Percentiles rank a stretch among this genome's conserved stretches.
These are phyloP conservation scores for Corythoichthys intestinalis DNA, from an alignment of 2,113 vertebrate species.

Conservation along the genomic window DNA sequence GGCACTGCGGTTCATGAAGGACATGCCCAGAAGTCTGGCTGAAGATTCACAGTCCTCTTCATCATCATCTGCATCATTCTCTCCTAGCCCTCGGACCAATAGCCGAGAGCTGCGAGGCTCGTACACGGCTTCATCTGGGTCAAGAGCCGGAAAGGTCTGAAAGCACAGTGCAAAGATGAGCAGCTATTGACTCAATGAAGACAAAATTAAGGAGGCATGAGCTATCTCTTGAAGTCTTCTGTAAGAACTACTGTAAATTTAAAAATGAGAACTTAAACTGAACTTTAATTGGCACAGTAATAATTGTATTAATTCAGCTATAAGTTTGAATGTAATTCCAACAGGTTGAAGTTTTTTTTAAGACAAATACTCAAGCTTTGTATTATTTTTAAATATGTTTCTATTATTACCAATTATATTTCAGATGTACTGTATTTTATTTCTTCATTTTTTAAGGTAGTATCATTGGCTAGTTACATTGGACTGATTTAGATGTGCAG, in stretches of 20 bases:
- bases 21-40: conserved; percentile 92
- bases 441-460: not conserved
- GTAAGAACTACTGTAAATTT: not conserved
- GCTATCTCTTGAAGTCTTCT: not conserved
- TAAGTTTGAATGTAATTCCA: no score
- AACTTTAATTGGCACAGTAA: no score
- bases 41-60: conserved; percentile 96
- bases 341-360: no score
- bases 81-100: conserved; percentile 89
- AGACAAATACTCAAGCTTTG: not conserved
- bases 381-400: not conserved
- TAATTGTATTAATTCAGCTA: no score
- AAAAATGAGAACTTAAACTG: not conserved
- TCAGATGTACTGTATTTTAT: not conserved
- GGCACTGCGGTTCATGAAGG: conserved; percentile 95
- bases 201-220: not conserved
- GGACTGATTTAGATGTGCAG: not conserved
- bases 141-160: conserved; percentile 72
- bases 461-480: not conserved
- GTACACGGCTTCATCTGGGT: conserved; percentile 87
- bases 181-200: not conserved
- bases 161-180: not conserved
- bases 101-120: conserved; percentile 91
- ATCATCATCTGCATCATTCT: conserved; percentile 91
- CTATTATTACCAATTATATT: not conserved